Conservation (phyloP, 2,113 vertebrate species). For the Ceuthmochares aereus region DNA sequence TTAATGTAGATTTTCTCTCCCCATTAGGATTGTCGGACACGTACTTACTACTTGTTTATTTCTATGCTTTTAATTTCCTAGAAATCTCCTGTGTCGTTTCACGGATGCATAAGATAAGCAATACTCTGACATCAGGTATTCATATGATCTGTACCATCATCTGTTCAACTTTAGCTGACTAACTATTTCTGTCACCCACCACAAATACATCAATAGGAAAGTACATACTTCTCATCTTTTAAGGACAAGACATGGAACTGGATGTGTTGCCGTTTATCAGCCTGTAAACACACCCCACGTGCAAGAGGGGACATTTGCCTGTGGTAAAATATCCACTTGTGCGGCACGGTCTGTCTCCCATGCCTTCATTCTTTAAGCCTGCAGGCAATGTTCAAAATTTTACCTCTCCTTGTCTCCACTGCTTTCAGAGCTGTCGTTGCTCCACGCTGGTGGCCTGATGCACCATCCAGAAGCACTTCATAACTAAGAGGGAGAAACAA, state of each 20-base stretch:
- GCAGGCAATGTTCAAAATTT: fast-evolving
- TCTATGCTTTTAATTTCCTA: background rate
- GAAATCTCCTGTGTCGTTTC: background rate
- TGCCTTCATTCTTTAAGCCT: background rate
- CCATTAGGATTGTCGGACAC: background rate
- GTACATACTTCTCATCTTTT: fast-evolving
- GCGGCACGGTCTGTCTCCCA: background rate
- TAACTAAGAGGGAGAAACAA: background rate
- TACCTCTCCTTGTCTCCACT: background rate
- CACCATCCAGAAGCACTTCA: background rate
- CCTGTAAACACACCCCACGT: fast-evolving
- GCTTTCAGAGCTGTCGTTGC: background rate
- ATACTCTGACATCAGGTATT: background rate
- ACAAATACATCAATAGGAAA: background rate
- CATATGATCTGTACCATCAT: background rate
- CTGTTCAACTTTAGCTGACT: background rate
- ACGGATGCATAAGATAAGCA: background rate
- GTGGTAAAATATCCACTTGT: fast-evolving
- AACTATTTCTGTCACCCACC: background rate
- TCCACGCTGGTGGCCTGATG: fast-evolving
- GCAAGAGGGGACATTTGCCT: background rate
- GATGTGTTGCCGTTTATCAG: background rate
- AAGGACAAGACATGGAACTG: background rate
- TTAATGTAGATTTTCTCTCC: background rate
- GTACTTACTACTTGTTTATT: background rate